A percentile compares a stretch with the other conserved stretches of the same genome.
Evolutionary conservation across 2,113 vertebrate genomes (phyloP).

Genomic region (Tychaedon coryphoeus): DNA sequence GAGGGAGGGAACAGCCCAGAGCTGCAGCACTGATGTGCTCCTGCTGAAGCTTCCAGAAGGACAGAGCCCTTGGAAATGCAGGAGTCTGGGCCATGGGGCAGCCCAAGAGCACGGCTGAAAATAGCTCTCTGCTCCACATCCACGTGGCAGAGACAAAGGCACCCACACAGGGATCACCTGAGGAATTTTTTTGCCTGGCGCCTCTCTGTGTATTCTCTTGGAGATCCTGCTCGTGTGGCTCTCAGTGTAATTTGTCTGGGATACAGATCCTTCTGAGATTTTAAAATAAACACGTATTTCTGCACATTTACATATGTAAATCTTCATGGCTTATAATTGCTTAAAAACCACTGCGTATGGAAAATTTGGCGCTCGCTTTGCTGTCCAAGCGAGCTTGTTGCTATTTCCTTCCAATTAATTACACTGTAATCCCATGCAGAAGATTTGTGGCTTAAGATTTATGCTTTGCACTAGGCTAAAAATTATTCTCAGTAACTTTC

Average conservation of each 20-base stretch:
- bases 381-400: background rate
- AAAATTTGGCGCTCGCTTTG: background rate
- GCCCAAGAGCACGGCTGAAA: background rate
- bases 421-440: background rate
- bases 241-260: background rate
- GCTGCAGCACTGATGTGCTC: background rate
- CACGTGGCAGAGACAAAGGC: background rate
- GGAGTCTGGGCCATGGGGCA: background rate
- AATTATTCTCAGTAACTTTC: background rate
- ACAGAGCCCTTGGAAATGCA: background rate
- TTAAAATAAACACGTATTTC: background rate
- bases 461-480: background rate
- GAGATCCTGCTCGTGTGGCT: background rate
- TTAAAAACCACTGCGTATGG: background rate
- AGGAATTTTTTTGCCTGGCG: background rate
- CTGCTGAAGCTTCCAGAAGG: constrained; percentile 57
- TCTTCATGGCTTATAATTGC: background rate
- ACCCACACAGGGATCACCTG: background rate
- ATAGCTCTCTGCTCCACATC: background rate
- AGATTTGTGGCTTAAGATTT: background rate
- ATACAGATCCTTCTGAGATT: background rate
- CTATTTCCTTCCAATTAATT: constrained; percentile 34
- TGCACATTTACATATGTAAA: background rate
- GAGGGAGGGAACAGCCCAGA: background rate
- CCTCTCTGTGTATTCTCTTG: background rate